phyloP scores from a whole-genome alignment of 2,888 invertebrate species.

The Parthenolecanium corni region DNA sequence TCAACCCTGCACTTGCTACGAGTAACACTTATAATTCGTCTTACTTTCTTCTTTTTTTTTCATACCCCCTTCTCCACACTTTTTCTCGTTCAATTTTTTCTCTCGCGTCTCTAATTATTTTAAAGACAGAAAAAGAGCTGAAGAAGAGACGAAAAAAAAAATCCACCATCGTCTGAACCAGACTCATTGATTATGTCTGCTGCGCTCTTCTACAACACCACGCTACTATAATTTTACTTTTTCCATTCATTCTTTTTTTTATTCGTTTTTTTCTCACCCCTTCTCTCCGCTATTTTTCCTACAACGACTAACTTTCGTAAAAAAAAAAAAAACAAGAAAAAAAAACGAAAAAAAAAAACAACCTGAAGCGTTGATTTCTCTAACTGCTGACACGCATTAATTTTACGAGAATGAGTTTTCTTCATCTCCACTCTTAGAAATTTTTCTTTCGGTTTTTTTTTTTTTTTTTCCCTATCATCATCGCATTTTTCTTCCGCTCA shows the following conservation, averaged over 20 bases:
- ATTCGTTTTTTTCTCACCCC: not conserved
- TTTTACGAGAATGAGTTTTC: slow-evolving; percentile 26
- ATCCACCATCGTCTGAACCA: slow-evolving; percentile 24
- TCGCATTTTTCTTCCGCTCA: slow-evolving; percentile 26
- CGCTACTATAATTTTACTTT: not conserved
- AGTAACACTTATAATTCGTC: slow-evolving; percentile 18
- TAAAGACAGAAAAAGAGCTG: slow-evolving; percentile 14
- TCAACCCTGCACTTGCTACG: slow-evolving; percentile 7
- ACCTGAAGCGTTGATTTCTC: slow-evolving; percentile 22
- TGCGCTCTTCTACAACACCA: not conserved
- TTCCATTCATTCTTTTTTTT: slow-evolving; percentile 20
- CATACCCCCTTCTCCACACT: no score
- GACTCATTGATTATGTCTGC: slow-evolving; percentile 29
- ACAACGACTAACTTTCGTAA: not conserved
- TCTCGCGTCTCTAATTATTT: slow-evolving; percentile 25
- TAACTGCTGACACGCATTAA: slow-evolving; percentile 28
- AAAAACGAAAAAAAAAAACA: slow-evolving; percentile 11
- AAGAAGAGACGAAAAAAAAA: slow-evolving; percentile 8
- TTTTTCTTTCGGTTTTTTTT: slow-evolving; percentile 8
- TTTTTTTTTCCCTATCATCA: slow-evolving; percentile 3
- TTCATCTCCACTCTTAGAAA: slow-evolving; percentile 11
- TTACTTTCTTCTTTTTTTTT: slow-evolving; percentile 7
- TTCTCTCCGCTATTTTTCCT: not conserved
- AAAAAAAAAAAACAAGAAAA: not conserved
- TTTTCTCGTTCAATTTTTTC: not conserved